Evolutionary conservation across 2,797 vertebrate species (phyloP), one percentile per base, ranked within the genome.

Genomic region (Fistularia commersonii): DNA sequence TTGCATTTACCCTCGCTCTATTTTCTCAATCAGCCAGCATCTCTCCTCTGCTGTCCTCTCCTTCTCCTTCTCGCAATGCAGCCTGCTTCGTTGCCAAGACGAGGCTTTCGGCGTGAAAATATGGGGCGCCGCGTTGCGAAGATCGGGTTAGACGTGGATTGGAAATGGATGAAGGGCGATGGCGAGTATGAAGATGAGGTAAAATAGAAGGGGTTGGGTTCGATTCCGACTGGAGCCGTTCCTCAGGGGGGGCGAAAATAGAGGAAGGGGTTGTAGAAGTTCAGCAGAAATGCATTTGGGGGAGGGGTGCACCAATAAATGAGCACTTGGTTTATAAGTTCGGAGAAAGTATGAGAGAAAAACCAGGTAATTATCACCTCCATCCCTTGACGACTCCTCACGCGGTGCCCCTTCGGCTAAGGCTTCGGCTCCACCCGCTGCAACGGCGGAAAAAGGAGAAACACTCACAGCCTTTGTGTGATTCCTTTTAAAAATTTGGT

Each of bases 31-130:
- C 60, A 54, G 55, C 32, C 12, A 8, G 44, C 54, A 76, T 45
- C 68, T 51, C 41, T 47, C 34, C 44, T 53, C 10, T 47, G 46
- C 45, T 41, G 45, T 48, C 43, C n/a, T 44, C 32, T 52, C 15
- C 45, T 39, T 52, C 41, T 34, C 48, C 12, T 54, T 13, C 11
- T 33, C 37, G 34, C 23, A 35, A 8, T 36, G 39, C 11, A 7
- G 14, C 23, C 53, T 54, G 11, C 34, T 67, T 72, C 67, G 86
- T 87, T 90, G 86, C 87, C 80, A 84, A 85, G 80, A 87, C 36
- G 64, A 89, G 76, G 74, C 69, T 77, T 73, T 64, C 69, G 77
- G 71, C 80, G 80, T 48, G 36, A 80, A 67, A 80, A 68, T 54
- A 61, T 43, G 74, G 43, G 54, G 59, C 51, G 45, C 57, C 34